A percentile compares a stretch with the other conserved stretches of the same genome.
Evolutionary conservation across 2,888 invertebrate species (phyloP).

Genomic region (Aquatica leii): DNA sequence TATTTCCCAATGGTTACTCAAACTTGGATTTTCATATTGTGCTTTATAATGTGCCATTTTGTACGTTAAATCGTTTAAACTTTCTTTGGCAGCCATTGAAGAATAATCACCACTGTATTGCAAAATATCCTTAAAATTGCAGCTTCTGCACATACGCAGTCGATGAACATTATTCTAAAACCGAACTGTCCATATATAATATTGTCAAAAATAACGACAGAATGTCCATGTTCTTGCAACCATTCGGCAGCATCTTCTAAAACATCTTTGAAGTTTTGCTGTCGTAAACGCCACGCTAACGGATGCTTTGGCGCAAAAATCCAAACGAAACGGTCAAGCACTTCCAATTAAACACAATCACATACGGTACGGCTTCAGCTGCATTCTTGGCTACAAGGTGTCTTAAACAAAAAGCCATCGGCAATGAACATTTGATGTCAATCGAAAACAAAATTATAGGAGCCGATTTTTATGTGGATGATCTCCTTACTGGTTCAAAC

Average conservation of each 20-base stretch:
- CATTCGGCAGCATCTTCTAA: conserved; percentile 86
- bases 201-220: conserved; percentile 80
- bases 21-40: conserved; percentile 81
- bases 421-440: conserved; percentile 90
- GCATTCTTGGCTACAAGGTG: no score
- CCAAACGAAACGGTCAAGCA: no score
- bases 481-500: no score
- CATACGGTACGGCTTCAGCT: no score
- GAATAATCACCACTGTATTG: conserved; percentile 88
- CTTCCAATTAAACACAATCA: no score
- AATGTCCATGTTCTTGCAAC: conserved; percentile 73
- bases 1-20: conserved; percentile 59
- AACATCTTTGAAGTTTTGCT: conserved; percentile 83
- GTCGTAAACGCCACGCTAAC: conserved; percentile 82
- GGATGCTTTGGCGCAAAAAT: no score
- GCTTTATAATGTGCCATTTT: conserved; percentile 86
- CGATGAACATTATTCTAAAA: conserved; percentile 89
- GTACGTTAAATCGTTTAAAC: conserved; percentile 80
- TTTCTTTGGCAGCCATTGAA: conserved; percentile 78
- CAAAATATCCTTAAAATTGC: conserved; percentile 80
- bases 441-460: no score
- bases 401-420: no score
- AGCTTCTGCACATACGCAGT: conserved; percentile 88
- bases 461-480: no score
- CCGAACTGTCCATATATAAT: conserved; percentile 77